phyloP scores from a whole-genome alignment of 1,140 invertebrate species.

The Drosophila pectinifera region DNA sequence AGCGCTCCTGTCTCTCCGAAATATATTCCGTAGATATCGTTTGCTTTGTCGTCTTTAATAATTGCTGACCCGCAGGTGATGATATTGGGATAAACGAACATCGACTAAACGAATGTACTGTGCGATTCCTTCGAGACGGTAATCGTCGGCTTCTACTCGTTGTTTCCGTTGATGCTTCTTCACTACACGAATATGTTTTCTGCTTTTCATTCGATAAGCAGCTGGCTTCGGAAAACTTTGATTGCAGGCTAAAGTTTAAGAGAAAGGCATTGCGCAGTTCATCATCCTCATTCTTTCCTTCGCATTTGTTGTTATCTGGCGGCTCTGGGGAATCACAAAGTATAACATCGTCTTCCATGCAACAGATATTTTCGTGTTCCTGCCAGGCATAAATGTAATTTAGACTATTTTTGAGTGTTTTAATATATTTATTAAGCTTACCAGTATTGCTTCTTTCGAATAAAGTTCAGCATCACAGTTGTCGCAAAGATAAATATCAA shows the following conservation, averaged over 20 bases:
- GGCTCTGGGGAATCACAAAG: conserved; percentile 81
- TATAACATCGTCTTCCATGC: conserved; percentile 82
- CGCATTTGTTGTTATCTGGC: conserved; percentile 50
- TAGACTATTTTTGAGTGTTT: not conserved
- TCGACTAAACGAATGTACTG: conserved; percentile 85
- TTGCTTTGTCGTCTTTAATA: conserved; percentile 86
- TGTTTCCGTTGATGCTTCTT: conserved; percentile 47
- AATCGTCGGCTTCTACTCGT: conserved; percentile 73
- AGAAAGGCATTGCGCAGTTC: conserved; percentile 76
- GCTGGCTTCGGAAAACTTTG: conserved; percentile 44
- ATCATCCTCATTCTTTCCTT: conserved; percentile 64
- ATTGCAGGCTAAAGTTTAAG: conserved; percentile 77
- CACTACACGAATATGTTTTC: conserved; percentile 55
- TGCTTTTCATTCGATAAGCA: conserved; percentile 51
- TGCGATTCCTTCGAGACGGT: conserved; percentile 85
- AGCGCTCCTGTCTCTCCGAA: conserved; percentile 86
- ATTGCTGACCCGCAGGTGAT: conserved; percentile 86
- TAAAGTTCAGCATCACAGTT: conserved; percentile 89
- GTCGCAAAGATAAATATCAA: conserved; percentile 90
- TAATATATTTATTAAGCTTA: conserved; percentile 62
- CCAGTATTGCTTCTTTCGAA: conserved; percentile 86
- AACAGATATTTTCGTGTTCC: conserved; percentile 87
- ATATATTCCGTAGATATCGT: conserved; percentile 85
- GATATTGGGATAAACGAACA: conserved; percentile 86
- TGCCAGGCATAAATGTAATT: conserved; percentile 54